Evolutionary conservation across 2,888 invertebrate species (phyloP).

Genomic region (Diarsia brunnea): DNA sequence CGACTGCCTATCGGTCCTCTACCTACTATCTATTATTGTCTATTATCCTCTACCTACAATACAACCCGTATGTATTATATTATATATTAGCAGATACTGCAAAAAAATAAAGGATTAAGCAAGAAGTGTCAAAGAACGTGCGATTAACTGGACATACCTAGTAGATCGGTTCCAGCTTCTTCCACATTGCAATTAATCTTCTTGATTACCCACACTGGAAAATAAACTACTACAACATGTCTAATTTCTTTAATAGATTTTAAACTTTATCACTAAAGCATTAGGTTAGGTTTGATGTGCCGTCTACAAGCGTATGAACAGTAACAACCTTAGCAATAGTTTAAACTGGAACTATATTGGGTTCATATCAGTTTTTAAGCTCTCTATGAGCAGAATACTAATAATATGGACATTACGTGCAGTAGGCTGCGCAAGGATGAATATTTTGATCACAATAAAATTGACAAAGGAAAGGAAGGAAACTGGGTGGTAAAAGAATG

Average conservation of each 20-base stretch:
- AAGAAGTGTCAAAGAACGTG: neutral
- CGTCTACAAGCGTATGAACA: neutral
- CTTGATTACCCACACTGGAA: neutral
- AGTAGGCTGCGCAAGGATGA: neutral
- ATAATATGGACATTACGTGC: slow-evolving; percentile 8
- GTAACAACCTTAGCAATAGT: slow-evolving; percentile 5
- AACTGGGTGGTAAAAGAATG: too few species aligned
- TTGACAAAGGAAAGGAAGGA: too few species aligned
- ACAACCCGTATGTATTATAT: too few species aligned
- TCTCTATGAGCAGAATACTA: slow-evolving; percentile 30
- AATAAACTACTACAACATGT: too few species aligned
- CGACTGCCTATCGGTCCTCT: too few species aligned
- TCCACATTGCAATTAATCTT: neutral
- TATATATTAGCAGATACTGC: neutral
- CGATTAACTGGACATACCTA: neutral
- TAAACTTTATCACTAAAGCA: too few species aligned
- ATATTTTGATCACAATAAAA: slow-evolving; percentile 3
- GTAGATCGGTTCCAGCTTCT: neutral
- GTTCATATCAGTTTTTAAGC: slow-evolving; percentile 15
- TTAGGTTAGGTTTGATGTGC: too few species aligned
- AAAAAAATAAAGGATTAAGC: neutral
- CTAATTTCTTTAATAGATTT: too few species aligned
- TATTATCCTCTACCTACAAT: too few species aligned
- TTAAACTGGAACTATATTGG: slow-evolving; percentile 33
- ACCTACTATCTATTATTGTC: too few species aligned